Percentiles rank a stretch among this genome's conserved stretches.
phyloP scores from a whole-genome alignment of 2,113 vertebrate species.

The Myodes glareolus region DNA sequence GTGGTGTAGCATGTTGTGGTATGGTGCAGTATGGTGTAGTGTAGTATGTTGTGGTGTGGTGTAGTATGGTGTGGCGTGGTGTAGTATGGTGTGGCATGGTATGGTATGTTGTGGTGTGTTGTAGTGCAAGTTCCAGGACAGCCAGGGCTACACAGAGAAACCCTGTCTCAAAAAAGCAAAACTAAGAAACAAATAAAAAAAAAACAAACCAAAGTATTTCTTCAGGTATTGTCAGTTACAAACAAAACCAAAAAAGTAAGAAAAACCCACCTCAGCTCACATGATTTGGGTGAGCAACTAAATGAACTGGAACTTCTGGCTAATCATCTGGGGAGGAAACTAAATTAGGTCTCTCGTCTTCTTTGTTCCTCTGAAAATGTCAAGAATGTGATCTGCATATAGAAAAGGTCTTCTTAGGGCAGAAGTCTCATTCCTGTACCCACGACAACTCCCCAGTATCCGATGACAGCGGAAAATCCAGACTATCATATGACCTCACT shows the following conservation, averaged over 20 bases:
- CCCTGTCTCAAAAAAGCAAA: no score
- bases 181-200: no score
- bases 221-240: not conserved
- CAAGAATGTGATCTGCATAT: not conserved
- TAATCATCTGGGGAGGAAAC: not conserved
- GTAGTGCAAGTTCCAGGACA: no score
- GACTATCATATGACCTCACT: not conserved
- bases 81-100: not conserved
- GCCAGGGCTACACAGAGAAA: no score
- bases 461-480: not conserved
- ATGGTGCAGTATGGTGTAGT: not conserved
- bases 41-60: not conserved
- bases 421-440: not conserved
- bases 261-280: not conserved
- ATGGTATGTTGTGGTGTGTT: no score
- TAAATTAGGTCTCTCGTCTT: not conserved
- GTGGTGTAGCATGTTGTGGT: not conserved
- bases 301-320: not conserved
- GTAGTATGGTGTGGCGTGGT: not conserved
- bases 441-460: not conserved
- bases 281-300: not conserved
- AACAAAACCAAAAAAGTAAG: not conserved
- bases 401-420: not conserved
- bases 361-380: not conserved
- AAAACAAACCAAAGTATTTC: not conserved